Evolutionary conservation across 2,113 vertebrate species (phyloP).

Genomic region (Stigmatopora nigra): DNA sequence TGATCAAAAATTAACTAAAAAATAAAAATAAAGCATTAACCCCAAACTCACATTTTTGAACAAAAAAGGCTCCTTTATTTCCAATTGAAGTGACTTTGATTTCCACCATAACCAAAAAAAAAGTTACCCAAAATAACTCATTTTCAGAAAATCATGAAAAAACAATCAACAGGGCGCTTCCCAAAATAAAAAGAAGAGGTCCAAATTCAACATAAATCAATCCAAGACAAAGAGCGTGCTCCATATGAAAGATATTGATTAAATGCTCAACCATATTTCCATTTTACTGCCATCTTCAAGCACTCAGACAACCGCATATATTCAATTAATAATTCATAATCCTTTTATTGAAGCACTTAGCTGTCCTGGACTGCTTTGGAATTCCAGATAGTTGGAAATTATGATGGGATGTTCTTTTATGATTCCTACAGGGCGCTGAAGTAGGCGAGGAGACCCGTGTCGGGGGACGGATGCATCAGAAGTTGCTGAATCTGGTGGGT

Average conservation of each 20-base stretch:
- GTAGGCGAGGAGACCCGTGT: constrained; percentile 75
- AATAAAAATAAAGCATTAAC: too few relatives aligned
- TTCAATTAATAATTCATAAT: constrained; percentile 16
- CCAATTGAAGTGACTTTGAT: too few relatives aligned
- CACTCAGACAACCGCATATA: constrained; percentile 3
- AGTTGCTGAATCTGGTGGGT: constrained; percentile 78
- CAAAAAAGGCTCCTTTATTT: too few relatives aligned
- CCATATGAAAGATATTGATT: background rate
- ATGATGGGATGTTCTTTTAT: constrained; percentile 1
- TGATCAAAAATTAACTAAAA: too few relatives aligned
- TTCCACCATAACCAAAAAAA: too few relatives aligned
- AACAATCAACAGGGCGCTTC: too few relatives aligned
- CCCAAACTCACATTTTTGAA: too few relatives aligned
- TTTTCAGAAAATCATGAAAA: too few relatives aligned
- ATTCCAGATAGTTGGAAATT: constrained; percentile 11
- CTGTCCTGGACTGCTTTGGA: constrained; percentile 1
- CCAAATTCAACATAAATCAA: background rate
- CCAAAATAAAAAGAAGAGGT: too few relatives aligned
- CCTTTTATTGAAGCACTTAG: constrained; percentile 42
- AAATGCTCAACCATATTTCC: background rate
- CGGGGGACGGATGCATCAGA: constrained; percentile 76
- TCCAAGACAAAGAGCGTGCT: background rate
- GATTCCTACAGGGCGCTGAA: constrained; percentile 67
- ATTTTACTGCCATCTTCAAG: background rate
- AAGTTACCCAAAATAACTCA: too few relatives aligned